Percentiles rank a stretch among this genome's conserved stretches.
phyloP scores from a whole-genome alignment of 2,113 vertebrate species.

The Microcebus murinus region DNA sequence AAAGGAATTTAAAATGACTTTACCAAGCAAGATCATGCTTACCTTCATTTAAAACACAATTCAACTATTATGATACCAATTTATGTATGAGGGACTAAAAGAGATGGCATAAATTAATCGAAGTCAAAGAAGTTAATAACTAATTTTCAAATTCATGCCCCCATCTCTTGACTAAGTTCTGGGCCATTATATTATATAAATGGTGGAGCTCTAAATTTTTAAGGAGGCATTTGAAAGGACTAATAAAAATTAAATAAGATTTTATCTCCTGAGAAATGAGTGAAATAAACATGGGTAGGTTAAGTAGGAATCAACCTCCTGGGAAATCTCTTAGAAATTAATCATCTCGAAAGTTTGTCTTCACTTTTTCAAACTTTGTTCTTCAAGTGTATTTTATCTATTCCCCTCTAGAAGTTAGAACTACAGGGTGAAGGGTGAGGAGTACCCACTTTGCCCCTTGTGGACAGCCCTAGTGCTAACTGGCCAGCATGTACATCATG shows the following conservation, averaged over 20 bases:
- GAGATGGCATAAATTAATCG: not conserved
- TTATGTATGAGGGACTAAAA: not conserved
- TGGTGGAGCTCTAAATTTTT: not conserved
- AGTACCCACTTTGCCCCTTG: not conserved
- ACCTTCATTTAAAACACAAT: constrained; percentile 26
- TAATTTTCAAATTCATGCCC: not conserved
- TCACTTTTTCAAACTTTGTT: not conserved
- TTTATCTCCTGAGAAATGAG: not conserved
- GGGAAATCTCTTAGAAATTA: not conserved
- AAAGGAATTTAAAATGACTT: not conserved
- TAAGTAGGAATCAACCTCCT: not conserved
- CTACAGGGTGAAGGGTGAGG: not conserved
- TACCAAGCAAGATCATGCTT: not conserved
- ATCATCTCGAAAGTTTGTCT: not conserved
- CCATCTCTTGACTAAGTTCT: not conserved
- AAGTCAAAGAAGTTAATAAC: not conserved
- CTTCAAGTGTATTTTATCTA: not conserved
- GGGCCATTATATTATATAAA: not conserved
- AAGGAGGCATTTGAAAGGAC: not conserved
- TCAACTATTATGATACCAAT: not conserved
- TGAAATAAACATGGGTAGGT: not conserved
- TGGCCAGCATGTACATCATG: not conserved
- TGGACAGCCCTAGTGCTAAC: not conserved
- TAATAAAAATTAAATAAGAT: not conserved
- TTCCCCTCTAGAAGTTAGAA: not conserved